These are phyloP conservation scores for Temnothorax curvispinosus DNA, from an alignment of 1,140 invertebrate species.

Conservation along the genomic window DNA sequence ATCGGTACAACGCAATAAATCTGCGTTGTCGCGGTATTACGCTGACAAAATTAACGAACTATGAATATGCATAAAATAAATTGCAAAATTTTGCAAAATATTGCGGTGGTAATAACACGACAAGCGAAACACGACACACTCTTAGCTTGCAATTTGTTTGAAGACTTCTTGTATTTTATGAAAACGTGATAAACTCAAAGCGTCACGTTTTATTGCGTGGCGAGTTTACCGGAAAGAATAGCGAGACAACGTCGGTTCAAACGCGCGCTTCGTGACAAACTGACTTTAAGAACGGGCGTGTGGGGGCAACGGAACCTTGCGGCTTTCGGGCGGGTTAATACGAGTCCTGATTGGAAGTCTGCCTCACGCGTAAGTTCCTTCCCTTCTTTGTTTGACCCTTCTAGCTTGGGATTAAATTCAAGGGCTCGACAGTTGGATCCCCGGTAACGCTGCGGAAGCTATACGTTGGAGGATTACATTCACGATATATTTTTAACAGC, in stretches of 20 bases:
- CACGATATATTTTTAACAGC: background rate
- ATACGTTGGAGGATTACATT: background rate
- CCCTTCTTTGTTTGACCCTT: slow-evolving; percentile 63
- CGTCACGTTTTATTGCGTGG: slow-evolving; percentile 14
- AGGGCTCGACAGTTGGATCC: slow-evolving; percentile 3
- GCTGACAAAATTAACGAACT: slow-evolving; percentile 22
- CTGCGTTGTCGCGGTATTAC: background rate
- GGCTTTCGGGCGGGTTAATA: slow-evolving; percentile 74
- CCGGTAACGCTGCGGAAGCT: slow-evolving; percentile 1
- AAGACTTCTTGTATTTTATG: background rate
- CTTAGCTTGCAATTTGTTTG: background rate
- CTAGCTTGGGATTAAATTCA: slow-evolving; percentile 25
- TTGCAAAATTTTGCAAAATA: slow-evolving; percentile 30
- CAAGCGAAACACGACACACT: background rate
- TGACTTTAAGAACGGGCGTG: slow-evolving; percentile 67
- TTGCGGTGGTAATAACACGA: background rate
- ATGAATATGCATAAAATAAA: slow-evolving; percentile 28
- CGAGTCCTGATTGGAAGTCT: slow-evolving; percentile 74
- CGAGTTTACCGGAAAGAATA: slow-evolving; percentile 55
- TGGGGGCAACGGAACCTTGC: slow-evolving; percentile 72
- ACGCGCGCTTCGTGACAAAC: slow-evolving; percentile 77
- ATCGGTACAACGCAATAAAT: background rate
- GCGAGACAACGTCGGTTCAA: slow-evolving; percentile 67
- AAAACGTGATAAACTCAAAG: background rate
- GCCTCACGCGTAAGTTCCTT: slow-evolving; percentile 59